Percentiles rank a stretch among this genome's conserved stretches.
phyloP scores from a whole-genome alignment of 2,888 invertebrate species.

The Agonum fuliginosum region DNA sequence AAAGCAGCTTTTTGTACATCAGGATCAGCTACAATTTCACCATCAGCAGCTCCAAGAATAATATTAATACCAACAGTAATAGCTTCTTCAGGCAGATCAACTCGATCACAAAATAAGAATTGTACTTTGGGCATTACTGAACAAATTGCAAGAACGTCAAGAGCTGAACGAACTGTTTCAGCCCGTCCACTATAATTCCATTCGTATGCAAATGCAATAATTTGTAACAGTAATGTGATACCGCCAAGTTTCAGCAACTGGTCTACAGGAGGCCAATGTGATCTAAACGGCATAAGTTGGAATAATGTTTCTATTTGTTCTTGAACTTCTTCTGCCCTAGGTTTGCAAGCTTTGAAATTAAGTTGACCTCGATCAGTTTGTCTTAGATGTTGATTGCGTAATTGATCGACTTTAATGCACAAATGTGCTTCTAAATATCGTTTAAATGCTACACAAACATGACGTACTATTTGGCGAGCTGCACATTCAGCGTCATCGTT shows the following conservation, averaged over 20 bases:
- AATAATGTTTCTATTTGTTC: constrained; percentile 90
- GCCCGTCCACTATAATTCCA: constrained; percentile 93
- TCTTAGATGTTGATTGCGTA: constrained; percentile 76
- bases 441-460: constrained; percentile 92
- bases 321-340: constrained; percentile 87
- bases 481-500: constrained; percentile 94
- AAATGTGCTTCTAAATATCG: constrained; percentile 95
- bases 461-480: constrained; percentile 91
- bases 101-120: constrained; percentile 81
- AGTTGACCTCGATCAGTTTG: constrained; percentile 71
- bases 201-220: constrained; percentile 91
- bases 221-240: constrained; percentile 85
- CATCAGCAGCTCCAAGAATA: constrained; percentile 90
- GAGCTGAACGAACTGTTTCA: constrained; percentile 87
- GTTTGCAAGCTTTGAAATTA: constrained; percentile 78
- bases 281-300: constrained; percentile 83
- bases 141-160: constrained; percentile 93
- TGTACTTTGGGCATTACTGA: constrained; percentile 90
- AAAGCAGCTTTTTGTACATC: constrained; percentile 95
- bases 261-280: constrained; percentile 93
- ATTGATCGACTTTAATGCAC: constrained; percentile 83
- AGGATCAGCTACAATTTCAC: constrained; percentile 91
- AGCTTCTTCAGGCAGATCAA: constrained; percentile 86
- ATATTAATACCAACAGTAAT: constrained; percentile 86
- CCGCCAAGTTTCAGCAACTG: constrained; percentile 90